phyloP scores from a whole-genome alignment of 2,888 invertebrate genomes.

The Folsomia manolachei region DNA sequence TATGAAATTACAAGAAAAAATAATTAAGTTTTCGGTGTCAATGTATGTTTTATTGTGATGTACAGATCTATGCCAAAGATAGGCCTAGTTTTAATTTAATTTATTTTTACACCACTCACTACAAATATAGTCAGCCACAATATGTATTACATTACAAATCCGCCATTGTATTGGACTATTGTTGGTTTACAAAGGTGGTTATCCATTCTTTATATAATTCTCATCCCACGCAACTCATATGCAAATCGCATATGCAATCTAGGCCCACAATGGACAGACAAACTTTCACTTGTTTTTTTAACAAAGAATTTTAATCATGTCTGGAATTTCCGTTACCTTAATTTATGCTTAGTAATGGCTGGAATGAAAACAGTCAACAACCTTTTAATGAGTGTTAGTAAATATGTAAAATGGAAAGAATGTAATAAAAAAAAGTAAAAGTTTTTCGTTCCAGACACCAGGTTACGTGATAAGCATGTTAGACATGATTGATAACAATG shows the following conservation, averaged over 20 bases:
- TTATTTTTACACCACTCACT: not conserved
- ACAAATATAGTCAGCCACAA: not conserved
- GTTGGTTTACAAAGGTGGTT: not conserved
- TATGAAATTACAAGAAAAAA: too few species aligned
- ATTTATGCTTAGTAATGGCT: too few species aligned
- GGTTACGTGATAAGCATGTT: not conserved
- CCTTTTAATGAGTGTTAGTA: not conserved
- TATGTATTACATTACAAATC: not conserved
- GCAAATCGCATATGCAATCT: not conserved
- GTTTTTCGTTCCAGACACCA: not conserved
- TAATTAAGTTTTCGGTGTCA: too few species aligned
- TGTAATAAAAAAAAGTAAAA: not conserved
- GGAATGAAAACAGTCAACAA: not conserved
- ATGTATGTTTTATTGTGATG: too few species aligned
- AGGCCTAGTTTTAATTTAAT: not conserved
- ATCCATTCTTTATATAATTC: not conserved
- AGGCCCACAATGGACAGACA: not conserved
- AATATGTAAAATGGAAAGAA: not conserved
- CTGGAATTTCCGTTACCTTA: too few species aligned
- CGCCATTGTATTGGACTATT: too few species aligned
- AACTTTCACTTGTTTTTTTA: constrained; percentile 5
- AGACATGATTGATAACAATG: not conserved
- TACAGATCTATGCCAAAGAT: not conserved
- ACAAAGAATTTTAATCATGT: too few species aligned
- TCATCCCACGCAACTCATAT: not conserved